Base-by-base conservation (phyloP, 2,888 invertebrate genomes). In the Caenorhabditis becei region DNA sequence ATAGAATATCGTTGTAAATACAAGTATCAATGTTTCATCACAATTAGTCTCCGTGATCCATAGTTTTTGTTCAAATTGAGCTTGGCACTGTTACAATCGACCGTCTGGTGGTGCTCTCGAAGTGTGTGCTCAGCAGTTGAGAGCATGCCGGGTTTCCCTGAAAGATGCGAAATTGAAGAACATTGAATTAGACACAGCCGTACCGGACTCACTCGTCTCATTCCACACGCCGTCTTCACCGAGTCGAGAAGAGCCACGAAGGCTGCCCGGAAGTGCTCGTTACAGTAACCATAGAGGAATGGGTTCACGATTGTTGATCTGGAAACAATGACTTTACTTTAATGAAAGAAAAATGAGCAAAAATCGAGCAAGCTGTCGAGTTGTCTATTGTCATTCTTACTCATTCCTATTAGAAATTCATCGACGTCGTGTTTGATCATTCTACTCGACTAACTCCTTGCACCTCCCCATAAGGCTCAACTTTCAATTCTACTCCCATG, bases 241-340 rank as follows among this genome's bases (percentile, higher is more conserved):
- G 80, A 77, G 11, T 79, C 72, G 18, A 88, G 47, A 11, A 89
- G 79, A 10, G 83, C 79, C 7, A 81, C 80, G 63, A 89, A 90
- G 2, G 90, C 90, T 8, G 88, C 83, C 11, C 90, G 86, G 77
- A 90, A 90, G 54, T 90, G 89, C 63, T 89, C 89, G 71, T 90
- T 90, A 47, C 90, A 78, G 54, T 89, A 69, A 8, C 89, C 88
- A 71, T 90, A 90, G 18, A 90, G 81, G 41, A 88, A 77, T 18
- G 89, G 89, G 78, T 90, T 90, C 89, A 89, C 91, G 7, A 90
- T 83, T 2, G 89, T 89, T 26, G 86, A 86, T 41, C 86, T 84
- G 77, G 10, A 83, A 80, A 24, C 26, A 47, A 41, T 62, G n/a
- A n/a, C n/a, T 20, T 14, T 5, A 11, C 41, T 18, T 24, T 51